These are phyloP conservation scores for Eurosta solidaginis DNA, from an alignment of 1,140 invertebrate species.

Conservation along the genomic window DNA sequence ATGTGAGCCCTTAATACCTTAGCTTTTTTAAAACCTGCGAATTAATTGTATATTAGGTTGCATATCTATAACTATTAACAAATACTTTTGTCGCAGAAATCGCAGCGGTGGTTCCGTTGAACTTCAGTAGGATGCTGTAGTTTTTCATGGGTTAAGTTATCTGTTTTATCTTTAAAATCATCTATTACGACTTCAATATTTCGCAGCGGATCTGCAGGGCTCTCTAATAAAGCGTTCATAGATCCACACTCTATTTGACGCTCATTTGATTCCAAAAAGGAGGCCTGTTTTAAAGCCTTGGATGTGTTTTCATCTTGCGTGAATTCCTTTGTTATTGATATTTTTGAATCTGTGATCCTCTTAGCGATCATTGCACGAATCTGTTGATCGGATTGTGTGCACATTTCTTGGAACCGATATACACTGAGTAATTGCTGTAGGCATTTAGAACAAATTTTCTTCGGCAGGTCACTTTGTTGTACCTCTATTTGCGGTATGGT, in stretches of 20 bases:
- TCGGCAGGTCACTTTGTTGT: not conserved
- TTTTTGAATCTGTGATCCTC: not conserved
- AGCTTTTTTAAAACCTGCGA: constrained; percentile 60
- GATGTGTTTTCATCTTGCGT: no score
- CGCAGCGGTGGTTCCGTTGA: no score
- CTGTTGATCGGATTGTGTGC: not conserved
- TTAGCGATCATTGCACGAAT: not conserved
- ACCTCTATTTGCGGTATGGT: constrained; percentile 8
- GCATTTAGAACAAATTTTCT: constrained; percentile 11
- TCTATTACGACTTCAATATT: not conserved
- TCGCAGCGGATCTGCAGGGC: not conserved
- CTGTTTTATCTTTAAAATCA: not conserved
- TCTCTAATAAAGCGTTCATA: not conserved
- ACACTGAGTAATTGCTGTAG: not conserved
- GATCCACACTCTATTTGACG: no score
- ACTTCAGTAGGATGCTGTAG: no score
- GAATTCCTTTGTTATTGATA: not conserved
- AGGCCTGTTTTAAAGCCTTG: no score
- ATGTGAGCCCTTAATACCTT: constrained; percentile 65
- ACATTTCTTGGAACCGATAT: constrained; percentile 29
- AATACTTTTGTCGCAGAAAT: no score
- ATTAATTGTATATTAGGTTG: not conserved
- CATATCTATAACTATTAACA: no score
- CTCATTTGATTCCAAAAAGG: no score
- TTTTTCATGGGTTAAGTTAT: not conserved